These are phyloP conservation scores for Sterrhoptilus dennistouni DNA, from an alignment of 2,113 vertebrate genomes.

Conservation along the genomic window DNA sequence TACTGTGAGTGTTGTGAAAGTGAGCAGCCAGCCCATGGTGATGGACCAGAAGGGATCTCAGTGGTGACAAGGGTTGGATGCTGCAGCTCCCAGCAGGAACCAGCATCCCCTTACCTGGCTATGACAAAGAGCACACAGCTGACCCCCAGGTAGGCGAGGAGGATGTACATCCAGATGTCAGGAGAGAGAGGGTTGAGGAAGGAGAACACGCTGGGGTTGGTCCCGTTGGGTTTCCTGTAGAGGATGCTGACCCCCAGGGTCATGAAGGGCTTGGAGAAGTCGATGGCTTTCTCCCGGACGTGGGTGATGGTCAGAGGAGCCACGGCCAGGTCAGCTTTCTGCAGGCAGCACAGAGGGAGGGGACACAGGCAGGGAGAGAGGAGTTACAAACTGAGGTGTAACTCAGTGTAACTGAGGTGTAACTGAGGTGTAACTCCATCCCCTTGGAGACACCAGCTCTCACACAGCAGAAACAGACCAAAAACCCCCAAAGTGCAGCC, in stretches of 20 bases:
- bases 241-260: conserved; percentile 97
- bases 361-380: neutral
- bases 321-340: conserved; percentile 96
- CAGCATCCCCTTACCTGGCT: conserved; percentile 82
- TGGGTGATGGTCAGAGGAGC: conserved; percentile 98
- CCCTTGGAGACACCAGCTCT: neutral
- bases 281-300: conserved; percentile 91
- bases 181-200: conserved; percentile 97
- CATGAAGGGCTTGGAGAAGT: conserved; percentile 98
- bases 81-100: neutral
- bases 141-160: conserved; percentile 95
- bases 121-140: conserved; percentile 99
- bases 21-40: neutral
- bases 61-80: rapidly evolving
- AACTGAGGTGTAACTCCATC: neutral
- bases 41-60: neutral
- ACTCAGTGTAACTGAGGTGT: no score
- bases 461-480: neutral
- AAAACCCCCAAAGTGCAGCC: rapidly evolving
- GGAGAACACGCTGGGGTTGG: conserved; percentile 97
- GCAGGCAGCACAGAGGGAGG: neutral
- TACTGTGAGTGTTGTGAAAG: no score
- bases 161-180: conserved; percentile 99
- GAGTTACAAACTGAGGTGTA: neutral
- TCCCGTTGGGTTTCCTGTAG: conserved; percentile 93